A percentile compares a stretch with the other conserved stretches of the same genome.
Evolutionary conservation across 2,113 vertebrate species (phyloP).

Genomic region (Brevimyrus niger): DNA sequence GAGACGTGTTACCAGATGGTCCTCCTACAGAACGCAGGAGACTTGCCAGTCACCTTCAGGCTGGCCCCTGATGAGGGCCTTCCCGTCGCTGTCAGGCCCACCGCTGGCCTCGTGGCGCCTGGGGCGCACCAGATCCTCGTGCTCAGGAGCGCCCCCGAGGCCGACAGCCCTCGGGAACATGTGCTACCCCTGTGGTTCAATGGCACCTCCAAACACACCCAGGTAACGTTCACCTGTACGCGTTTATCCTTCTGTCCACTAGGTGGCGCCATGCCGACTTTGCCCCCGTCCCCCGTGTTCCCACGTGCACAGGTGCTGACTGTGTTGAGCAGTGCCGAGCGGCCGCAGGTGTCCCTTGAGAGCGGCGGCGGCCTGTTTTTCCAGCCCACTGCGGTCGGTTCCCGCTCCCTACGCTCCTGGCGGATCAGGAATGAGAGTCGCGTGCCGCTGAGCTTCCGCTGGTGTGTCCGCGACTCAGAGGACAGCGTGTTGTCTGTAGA

Average conservation of each 20-base stretch:
- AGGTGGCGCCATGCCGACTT: background rate
- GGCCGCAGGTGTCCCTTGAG: constrained; percentile 63
- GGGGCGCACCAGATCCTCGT: constrained; percentile 75
- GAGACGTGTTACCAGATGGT: constrained; percentile 59
- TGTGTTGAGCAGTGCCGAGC: constrained; percentile 63
- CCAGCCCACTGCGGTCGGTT: constrained; percentile 70
- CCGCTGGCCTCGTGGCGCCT: constrained; percentile 64
- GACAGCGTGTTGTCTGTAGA: constrained; percentile 62
- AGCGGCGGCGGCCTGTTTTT: constrained; percentile 67
- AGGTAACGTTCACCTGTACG: constrained; percentile 55
- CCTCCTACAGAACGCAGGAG: constrained; percentile 68
- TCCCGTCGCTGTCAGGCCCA: constrained; percentile 60
- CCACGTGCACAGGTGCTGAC: constrained; percentile 61
- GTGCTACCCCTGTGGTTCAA: constrained; percentile 71
- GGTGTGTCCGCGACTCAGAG: constrained; percentile 65
- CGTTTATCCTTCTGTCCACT: background rate
- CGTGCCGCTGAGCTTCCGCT: constrained; percentile 72
- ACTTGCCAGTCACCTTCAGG: constrained; percentile 65
- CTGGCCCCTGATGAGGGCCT: constrained; percentile 49
- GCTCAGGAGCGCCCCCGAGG: constrained; percentile 60
- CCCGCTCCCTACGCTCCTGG: constrained; percentile 51
- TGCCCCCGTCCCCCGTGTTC: background rate
- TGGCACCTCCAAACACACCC: constrained; percentile 56
- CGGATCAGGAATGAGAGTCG: constrained; percentile 69
- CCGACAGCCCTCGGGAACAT: constrained; percentile 50